These are phyloP conservation scores for Columba guinea DNA, from an alignment of 2,797 vertebrate species.

Conservation along the genomic window DNA sequence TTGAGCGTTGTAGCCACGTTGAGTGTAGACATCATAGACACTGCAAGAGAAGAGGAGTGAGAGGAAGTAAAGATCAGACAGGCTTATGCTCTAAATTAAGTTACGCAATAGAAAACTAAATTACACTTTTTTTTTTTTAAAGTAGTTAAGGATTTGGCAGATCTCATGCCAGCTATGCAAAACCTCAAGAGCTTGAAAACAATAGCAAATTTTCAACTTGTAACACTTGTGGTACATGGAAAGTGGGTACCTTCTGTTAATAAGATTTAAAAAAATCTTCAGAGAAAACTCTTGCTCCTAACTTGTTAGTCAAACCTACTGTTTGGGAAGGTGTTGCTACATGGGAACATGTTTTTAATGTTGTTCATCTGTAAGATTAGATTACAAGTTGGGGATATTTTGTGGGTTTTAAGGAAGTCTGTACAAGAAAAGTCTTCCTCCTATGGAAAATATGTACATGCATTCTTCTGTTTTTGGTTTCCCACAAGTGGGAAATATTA, in stretches of 20 bases:
- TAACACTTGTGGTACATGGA: neutral
- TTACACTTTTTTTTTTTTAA: neutral
- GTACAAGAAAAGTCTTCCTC: neutral
- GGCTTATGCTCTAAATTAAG: neutral
- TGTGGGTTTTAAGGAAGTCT: neutral
- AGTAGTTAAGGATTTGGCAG: neutral
- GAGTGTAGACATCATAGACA: neutral
- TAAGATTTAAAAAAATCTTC: neutral
- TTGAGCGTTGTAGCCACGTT: neutral
- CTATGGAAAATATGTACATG: neutral
- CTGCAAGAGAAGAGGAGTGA: neutral
- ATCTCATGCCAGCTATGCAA: neutral
- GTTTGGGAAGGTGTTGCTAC: neutral
- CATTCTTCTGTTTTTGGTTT: neutral
- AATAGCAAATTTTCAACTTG: neutral
- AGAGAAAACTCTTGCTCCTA: neutral
- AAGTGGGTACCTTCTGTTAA: neutral
- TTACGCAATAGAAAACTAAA: neutral
- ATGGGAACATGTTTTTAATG: neutral
- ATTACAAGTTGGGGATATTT: neutral
- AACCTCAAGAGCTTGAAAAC: neutral
- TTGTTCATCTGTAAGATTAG: neutral
- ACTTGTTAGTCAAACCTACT: neutral
- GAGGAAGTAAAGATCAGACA: neutral
- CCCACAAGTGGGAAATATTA: neutral